Evolutionary conservation across 2,797 vertebrate genomes (phyloP).

Genomic region (Protosalanx chinensis): DNA sequence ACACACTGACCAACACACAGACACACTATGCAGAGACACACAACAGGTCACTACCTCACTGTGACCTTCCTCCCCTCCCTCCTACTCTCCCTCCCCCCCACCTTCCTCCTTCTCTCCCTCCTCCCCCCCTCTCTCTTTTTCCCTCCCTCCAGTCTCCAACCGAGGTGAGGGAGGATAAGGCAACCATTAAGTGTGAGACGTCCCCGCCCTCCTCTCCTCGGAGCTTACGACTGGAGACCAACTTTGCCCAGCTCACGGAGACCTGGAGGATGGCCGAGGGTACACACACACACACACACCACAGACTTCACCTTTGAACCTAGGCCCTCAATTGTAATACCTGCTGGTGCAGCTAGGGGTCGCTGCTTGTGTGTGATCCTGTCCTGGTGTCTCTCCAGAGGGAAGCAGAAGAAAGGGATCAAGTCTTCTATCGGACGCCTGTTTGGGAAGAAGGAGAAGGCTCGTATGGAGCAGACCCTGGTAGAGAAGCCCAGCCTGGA

Average conservation of each 20-base stretch:
- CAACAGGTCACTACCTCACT: not conserved
- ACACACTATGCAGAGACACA: not conserved
- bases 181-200: conserved; percentile 96
- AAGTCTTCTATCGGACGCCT: conserved; percentile 93
- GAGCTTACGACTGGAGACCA: conserved; percentile 86
- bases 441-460: conserved; percentile 96
- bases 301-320: too few relatives aligned
- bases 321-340: not conserved
- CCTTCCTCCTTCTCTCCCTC: not conserved
- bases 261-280: conserved; percentile 91
- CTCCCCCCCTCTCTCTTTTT: conserved; percentile 7
- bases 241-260: conserved; percentile 86
- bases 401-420: conserved; percentile 92
- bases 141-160: conserved; percentile 79
- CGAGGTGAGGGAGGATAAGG: conserved; percentile 91
- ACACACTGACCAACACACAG: too few relatives aligned
- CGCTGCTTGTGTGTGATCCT: not conserved
- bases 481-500: conserved; percentile 76
- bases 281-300: conserved; percentile 49
- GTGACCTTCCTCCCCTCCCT: not conserved
- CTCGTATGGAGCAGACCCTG: conserved; percentile 79
- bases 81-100: not conserved
- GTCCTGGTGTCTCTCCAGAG: conserved; percentile 63
- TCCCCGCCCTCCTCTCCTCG: conserved; percentile 93
- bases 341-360: not conserved